phyloP scores from a whole-genome alignment of 2,888 invertebrate species.

The Prosapia bicincta region DNA sequence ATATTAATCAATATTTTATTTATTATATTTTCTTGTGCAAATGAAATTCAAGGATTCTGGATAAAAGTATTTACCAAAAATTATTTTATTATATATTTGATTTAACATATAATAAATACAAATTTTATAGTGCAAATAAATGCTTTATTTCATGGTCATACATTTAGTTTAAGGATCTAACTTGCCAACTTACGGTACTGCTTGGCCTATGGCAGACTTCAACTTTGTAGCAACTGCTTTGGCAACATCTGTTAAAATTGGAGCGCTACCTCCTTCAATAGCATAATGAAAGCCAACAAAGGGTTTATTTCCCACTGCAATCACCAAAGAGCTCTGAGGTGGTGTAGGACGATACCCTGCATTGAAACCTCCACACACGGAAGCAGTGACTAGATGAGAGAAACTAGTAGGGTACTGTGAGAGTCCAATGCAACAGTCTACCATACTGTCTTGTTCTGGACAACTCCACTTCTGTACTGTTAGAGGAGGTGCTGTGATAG shows the following conservation, averaged over 20 bases:
- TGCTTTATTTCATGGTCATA: no score
- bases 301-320: slow-evolving; percentile 66
- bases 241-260: slow-evolving; percentile 85
- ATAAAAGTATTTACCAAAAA: no score
- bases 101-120: no score
- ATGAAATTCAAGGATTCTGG: no score
- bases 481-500: slow-evolving; percentile 57
- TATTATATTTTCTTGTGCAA: no score
- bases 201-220: slow-evolving; percentile 59
- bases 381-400: slow-evolving; percentile 71
- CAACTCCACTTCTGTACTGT: slow-evolving; percentile 86
- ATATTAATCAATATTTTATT: no score
- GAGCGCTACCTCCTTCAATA: slow-evolving; percentile 79
- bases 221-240: slow-evolving; percentile 87
- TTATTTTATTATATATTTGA: no score
- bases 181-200: slow-evolving; percentile 61
- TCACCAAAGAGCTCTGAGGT: slow-evolving; percentile 39
- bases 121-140: no score
- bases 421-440: slow-evolving; percentile 66
- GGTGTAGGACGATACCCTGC: slow-evolving; percentile 49
- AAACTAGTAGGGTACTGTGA: slow-evolving; percentile 31
- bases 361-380: slow-evolving; percentile 70
- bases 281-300: slow-evolving; percentile 88
- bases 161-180: slow-evolving; percentile 36
- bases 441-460: slow-evolving; percentile 65